Evolutionary conservation across 2,797 vertebrate genomes (phyloP).

Genomic region (Syncerus caffer): DNA sequence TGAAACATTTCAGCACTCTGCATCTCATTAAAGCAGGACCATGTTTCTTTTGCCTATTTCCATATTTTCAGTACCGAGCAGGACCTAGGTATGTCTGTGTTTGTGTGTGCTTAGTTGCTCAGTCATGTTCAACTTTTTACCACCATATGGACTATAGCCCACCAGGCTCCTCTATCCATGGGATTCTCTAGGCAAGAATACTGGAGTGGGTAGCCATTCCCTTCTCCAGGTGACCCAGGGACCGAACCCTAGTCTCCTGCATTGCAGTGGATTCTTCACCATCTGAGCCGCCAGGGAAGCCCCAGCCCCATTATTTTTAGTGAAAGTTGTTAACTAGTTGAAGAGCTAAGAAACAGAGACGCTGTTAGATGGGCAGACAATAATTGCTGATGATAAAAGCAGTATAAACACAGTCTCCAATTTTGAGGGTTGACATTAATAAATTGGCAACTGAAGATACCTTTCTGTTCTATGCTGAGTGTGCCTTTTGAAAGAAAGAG

Average conservation of each 20-base stretch:
- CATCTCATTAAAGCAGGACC: neutral
- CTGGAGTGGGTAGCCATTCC: neutral
- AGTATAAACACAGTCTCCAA: neutral
- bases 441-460: neutral
- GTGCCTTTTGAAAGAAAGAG: slow-evolving; percentile 16
- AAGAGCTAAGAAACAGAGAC: neutral
- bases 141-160: neutral
- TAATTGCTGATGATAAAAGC: slow-evolving; percentile 38
- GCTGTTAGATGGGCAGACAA: neutral
- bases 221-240: neutral
- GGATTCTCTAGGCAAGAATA: neutral
- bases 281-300: neutral
- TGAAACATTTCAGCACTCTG: rapidly evolving
- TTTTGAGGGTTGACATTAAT: slow-evolving; percentile 25
- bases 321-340: slow-evolving; percentile 25
- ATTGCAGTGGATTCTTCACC: neutral
- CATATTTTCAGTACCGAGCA: neutral
- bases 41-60: neutral
- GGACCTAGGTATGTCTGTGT: neutral
- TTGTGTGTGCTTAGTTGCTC: neutral
- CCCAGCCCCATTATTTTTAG: neutral
- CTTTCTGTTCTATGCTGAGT: slow-evolving; percentile 33
- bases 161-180: neutral
- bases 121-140: neutral
- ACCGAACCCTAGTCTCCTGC: neutral